Evolutionary conservation across 2,888 invertebrate genomes (phyloP), one percentile per base, ranked within the genome.

Genomic region (Morpho achilles): DNA sequence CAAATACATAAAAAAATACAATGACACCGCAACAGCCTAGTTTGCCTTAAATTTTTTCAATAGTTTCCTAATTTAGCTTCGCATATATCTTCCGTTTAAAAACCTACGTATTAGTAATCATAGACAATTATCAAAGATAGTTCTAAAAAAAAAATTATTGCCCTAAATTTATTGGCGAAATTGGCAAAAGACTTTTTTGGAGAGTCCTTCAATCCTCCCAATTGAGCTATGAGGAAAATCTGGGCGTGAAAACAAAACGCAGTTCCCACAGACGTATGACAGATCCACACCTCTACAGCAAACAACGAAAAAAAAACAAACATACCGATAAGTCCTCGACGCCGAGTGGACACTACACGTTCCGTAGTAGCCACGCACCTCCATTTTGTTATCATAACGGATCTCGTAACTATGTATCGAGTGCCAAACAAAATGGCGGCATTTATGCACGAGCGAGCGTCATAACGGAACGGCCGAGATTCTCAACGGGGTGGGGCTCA

Each of bases 311-410:
- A 77, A 77, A 80, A 72, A 74, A 81, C 77, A 79, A 77, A 75
- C 73, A 77, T 64, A 73, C 61, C 70, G 67, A 75, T 75, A 53
- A 75, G 75, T 71, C 70, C 72, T 76, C 75, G 67, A 74, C 8
- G 65, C 67, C 65, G 68, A 77, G 75, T 76, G 71, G 69, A 67
- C 68, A 57, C 65, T 58, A 60, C 61, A 62, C 64, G 60, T 60
- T 59, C 52, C 70, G 67, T 74, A 71, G 76, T 76, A 75, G 76
- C 77, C 74, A 71, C 67, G 76, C 76, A 73, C 64, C 67, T 64
- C 65, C 10, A 43, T 64, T 74, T 73, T 82, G 77, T 82, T 83
- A 72, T 82, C 66, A 62, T 80, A 85, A 82, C 82, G 83, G 82
- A 72, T 78, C 69, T 67, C 69, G 64, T 61, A 56, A 65, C 67